phyloP scores from a whole-genome alignment of 64 coral and sea anemone species.

The Hydrozoanthus tunicans region DNA sequence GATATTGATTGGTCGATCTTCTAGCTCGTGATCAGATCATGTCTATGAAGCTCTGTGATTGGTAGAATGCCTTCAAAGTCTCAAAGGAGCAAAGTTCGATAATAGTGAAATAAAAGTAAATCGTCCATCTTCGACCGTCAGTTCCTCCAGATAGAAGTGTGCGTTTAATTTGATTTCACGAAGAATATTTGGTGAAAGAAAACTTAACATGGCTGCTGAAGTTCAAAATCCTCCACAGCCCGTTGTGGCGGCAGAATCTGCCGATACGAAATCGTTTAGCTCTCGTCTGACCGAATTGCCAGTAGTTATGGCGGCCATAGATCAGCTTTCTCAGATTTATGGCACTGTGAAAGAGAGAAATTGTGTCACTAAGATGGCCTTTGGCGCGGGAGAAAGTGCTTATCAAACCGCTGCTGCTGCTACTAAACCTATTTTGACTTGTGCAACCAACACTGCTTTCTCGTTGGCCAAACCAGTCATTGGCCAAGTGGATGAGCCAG shows the following conservation, averaged over 20 bases:
- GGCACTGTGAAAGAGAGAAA: constrained; percentile 74
- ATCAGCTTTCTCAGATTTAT: constrained; percentile 86
- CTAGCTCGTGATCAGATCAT: background rate
- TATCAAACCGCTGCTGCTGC: constrained; percentile 67
- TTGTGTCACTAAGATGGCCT: constrained; percentile 78
- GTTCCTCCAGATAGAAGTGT: background rate
- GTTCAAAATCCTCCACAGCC: constrained; percentile 45
- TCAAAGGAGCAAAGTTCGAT: constrained; percentile 29
- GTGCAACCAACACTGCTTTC: constrained; percentile 70
- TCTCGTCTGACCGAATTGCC: constrained; percentile 81
- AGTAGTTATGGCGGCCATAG: constrained; percentile 81
- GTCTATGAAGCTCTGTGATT: constrained; percentile 21
- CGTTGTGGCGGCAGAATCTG: background rate
- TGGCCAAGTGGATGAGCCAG: constrained; percentile 76
- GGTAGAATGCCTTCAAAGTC: background rate
- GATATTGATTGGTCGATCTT: background rate
- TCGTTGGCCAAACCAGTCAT: constrained; percentile 83
- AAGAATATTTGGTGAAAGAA: background rate
- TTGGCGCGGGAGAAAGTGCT: constrained; percentile 84
- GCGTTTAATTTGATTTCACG: background rate
- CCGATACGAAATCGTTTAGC: constrained; percentile 76
- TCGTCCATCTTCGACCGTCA: background rate
- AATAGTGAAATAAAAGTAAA: background rate
- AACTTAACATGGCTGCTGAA: constrained; percentile 48
- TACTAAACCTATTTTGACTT: constrained; percentile 64